These are phyloP conservation scores for Umimayanthus chanpuru DNA, from an alignment of 92 coral and sea anemone species.

Conservation along the genomic window DNA sequence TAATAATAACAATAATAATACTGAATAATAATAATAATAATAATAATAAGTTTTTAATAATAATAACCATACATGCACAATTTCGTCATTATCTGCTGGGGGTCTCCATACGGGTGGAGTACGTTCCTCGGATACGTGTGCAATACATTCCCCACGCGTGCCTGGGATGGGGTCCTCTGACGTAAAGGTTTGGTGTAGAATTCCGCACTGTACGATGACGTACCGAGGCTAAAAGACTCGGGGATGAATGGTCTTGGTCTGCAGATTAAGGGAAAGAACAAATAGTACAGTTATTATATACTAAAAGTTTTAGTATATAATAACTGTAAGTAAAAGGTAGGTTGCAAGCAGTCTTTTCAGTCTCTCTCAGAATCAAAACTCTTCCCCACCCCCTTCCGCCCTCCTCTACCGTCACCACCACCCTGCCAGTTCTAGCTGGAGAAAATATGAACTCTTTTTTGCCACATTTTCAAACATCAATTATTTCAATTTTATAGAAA, in stretches of 20 bases:
- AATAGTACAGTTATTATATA: too few species aligned
- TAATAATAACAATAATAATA: too few species aligned
- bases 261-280: not conserved
- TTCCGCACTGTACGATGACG: slow-evolving; percentile 61
- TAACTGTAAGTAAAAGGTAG: too few species aligned
- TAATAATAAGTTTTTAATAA: not conserved
- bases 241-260: slow-evolving; percentile 56
- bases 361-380: not conserved
- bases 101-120: slow-evolving; percentile 63
- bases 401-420: not conserved
- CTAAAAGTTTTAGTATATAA: too few species aligned
- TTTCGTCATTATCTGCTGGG: slow-evolving; percentile 49
- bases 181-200: slow-evolving; percentile 55
- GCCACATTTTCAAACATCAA: too few species aligned
- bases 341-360: too few species aligned
- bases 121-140: slow-evolving; percentile 73
- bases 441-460: too few species aligned
- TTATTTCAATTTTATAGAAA: too few species aligned
- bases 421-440: too few species aligned
- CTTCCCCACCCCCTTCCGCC: not conserved
- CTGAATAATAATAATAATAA: not conserved
- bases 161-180: slow-evolving; percentile 61
- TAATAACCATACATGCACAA: not conserved
- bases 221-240: slow-evolving; percentile 44
- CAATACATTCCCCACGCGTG: slow-evolving; percentile 63